phyloP scores from a whole-genome alignment of 1,140 invertebrate species.

The Lordiphosa clarofinis region DNA sequence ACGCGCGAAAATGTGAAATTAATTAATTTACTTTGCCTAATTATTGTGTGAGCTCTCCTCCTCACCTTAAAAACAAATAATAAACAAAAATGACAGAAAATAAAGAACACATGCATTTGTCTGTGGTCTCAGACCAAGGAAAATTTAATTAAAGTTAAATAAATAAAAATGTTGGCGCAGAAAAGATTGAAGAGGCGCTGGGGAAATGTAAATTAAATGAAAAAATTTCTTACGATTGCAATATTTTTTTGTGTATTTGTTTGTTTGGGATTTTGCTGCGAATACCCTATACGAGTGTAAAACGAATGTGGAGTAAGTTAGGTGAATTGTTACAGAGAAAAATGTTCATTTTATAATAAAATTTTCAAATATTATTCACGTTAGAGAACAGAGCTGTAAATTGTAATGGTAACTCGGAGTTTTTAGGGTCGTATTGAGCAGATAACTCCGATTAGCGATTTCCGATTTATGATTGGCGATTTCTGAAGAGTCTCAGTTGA shows the following conservation, averaged over 20 bases:
- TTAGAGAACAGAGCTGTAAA: too few species aligned
- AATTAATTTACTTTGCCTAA: slow-evolving; percentile 72
- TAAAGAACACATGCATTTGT: slow-evolving; percentile 3
- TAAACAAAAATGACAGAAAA: slow-evolving; percentile 1
- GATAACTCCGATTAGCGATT: too few species aligned
- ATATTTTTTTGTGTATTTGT: slow-evolving; percentile 24
- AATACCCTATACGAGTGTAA: not conserved
- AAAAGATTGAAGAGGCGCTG: slow-evolving; percentile 23
- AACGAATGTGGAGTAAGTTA: too few species aligned
- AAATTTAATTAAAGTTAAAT: slow-evolving; percentile 49
- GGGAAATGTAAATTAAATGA: slow-evolving; percentile 26
- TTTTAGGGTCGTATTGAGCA: too few species aligned
- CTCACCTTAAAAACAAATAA: slow-evolving; percentile 1
- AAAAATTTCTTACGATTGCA: slow-evolving; percentile 19
- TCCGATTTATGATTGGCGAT: too few species aligned
- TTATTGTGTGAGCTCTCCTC: slow-evolving; percentile 26
- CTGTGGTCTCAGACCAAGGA: slow-evolving; percentile 6
- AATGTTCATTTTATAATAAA: slow-evolving; percentile 10
- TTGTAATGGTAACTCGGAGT: too few species aligned
- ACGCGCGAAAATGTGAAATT: slow-evolving; percentile 69
- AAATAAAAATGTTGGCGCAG: slow-evolving; percentile 33
- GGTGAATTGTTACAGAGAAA: too few species aligned
- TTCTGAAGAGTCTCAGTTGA: too few species aligned
- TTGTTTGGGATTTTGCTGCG: slow-evolving; percentile 12
- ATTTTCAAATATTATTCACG: too few species aligned